Evolutionary conservation across 2,113 vertebrate genomes (phyloP).

Genomic region (Romanogobio albipinnatus): DNA sequence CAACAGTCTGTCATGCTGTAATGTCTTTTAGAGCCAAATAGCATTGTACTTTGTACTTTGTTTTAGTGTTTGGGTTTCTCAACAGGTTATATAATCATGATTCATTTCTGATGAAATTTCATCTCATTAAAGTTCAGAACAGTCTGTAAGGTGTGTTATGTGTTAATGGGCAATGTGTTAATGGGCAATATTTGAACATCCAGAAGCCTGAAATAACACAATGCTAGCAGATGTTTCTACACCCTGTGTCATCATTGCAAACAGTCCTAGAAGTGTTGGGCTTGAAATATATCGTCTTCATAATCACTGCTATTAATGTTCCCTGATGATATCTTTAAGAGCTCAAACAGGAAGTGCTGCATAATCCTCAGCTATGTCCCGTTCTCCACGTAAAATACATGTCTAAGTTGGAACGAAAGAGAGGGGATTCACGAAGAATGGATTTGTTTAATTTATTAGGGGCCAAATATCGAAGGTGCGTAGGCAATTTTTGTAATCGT

Average conservation of each 20-base stretch:
- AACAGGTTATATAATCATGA: conserved; percentile 3
- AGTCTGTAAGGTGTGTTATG: neutral
- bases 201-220: neutral
- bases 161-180: neutral
- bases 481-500: too few species aligned
- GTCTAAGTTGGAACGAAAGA: neutral
- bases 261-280: neutral
- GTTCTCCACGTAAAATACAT: neutral
- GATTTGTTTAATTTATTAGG: neutral
- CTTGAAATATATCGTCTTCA: neutral
- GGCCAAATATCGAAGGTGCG: too few species aligned
- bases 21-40: conserved; percentile 8
- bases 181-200: too few species aligned
- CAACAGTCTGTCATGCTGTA: conserved; percentile 14
- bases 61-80: neutral
- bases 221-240: conserved; percentile 22
- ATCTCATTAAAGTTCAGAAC: neutral
- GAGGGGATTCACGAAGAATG: neutral
- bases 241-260: neutral
- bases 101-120: neutral
- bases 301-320: neutral
- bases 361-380: neutral
- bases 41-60: neutral
- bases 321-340: neutral
- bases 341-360: neutral